Conservation (phyloP, 2,113 vertebrate genomes). For the Mystacornis crossleyi region DNA sequence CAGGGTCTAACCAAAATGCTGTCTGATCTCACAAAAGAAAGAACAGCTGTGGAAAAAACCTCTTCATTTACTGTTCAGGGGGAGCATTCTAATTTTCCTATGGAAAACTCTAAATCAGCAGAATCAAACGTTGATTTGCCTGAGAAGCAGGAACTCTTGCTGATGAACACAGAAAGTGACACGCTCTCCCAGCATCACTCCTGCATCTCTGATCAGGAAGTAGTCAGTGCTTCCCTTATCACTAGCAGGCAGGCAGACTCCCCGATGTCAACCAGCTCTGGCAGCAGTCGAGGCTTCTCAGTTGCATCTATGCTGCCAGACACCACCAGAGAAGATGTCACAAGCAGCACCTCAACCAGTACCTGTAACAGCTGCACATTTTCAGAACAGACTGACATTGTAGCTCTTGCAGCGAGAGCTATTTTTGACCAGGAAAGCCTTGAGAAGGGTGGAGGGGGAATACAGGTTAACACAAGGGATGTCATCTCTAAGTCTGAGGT, state of each 20-base stretch:
- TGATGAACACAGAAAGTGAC: constrained; percentile 72
- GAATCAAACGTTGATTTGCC: constrained; percentile 61
- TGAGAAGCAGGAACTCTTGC: constrained; percentile 73
- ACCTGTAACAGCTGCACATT: constrained; percentile 87
- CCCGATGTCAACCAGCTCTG: constrained; percentile 85
- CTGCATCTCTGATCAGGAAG: constrained; percentile 85
- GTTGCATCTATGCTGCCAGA: constrained; percentile 94
- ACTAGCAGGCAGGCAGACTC: constrained; percentile 87
- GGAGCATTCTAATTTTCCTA: constrained; percentile 65
- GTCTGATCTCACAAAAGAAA: constrained; percentile 73
- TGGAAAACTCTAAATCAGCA: constrained; percentile 64
- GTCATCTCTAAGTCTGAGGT: constrained; percentile 72
- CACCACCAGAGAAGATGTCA: constrained; percentile 75
- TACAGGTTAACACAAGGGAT: constrained; percentile 58
- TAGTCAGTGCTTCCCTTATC: constrained; percentile 72
- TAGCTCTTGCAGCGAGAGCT: constrained; percentile 88
- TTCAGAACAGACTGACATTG: constrained; percentile 91
- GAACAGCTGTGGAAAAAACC: constrained; percentile 53
- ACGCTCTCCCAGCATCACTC: constrained; percentile 76
- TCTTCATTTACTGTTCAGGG: constrained; percentile 61
- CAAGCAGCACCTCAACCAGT: constrained; percentile 74
- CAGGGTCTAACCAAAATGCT: constrained; percentile 76
- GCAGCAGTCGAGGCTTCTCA: constrained; percentile 89
- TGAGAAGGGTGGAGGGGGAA: constrained; percentile 73
- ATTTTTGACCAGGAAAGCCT: constrained; percentile 93